Conservation (phyloP, 2,888 invertebrate genomes). For the Ennomos fuscantarius region DNA sequence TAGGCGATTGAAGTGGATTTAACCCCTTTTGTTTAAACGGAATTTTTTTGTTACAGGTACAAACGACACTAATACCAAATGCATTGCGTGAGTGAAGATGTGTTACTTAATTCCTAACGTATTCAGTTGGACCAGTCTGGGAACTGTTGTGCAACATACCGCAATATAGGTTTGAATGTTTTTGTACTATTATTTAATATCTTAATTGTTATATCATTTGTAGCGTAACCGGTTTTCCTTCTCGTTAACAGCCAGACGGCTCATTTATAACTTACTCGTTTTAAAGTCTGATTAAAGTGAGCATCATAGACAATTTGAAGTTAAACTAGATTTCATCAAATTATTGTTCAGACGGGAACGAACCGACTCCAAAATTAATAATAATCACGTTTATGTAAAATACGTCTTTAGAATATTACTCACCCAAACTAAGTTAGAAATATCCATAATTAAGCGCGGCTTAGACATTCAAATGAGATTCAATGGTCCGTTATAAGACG, state of each 20-base stretch:
- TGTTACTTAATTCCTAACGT: constrained; percentile 3
- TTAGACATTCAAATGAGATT: constrained; percentile 44
- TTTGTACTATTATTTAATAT: too few relatives aligned
- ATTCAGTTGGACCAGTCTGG: constrained; percentile 1
- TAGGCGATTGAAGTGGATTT: too few relatives aligned
- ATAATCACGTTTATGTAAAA: constrained; percentile 43
- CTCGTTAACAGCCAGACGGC: too few relatives aligned
- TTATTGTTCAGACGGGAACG: constrained; percentile 22
- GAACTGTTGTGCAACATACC: constrained; percentile 1
- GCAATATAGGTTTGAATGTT: neutral
- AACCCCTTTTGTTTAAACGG: too few relatives aligned
- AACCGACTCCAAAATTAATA: constrained; percentile 34
- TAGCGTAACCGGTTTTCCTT: too few relatives aligned
- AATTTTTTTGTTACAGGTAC: constrained; percentile 15
- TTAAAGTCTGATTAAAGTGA: too few relatives aligned
- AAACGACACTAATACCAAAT: constrained; percentile 2
- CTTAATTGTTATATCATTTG: too few relatives aligned
- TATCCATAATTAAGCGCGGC: constrained; percentile 44
- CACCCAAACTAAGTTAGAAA: constrained; percentile 36
- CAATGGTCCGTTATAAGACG: constrained; percentile 38
- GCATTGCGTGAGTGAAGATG: constrained; percentile 12
- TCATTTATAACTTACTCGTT: too few relatives aligned
- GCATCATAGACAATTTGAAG: neutral
- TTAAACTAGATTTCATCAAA: constrained; percentile 11
- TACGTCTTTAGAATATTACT: constrained; percentile 39